These are phyloP conservation scores for Montifringilla adamsi DNA, from an alignment of 2,113 vertebrate genomes.

Conservation along the genomic window DNA sequence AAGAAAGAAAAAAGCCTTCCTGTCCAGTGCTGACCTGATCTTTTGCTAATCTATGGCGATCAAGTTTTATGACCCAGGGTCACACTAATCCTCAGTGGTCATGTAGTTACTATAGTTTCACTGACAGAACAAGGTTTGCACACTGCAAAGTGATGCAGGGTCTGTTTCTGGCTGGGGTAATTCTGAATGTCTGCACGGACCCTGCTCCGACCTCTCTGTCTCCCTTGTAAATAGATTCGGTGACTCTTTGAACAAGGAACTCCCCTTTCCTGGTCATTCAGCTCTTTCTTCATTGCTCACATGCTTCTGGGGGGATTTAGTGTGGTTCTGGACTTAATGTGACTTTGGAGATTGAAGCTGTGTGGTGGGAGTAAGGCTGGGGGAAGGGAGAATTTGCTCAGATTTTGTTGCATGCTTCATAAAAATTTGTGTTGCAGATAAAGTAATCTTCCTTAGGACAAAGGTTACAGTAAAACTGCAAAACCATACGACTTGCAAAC, in stretches of 20 bases:
- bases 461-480: constrained; percentile 1
- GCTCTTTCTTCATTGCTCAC: background rate
- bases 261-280: background rate
- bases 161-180: background rate
- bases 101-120: constrained; percentile 63
- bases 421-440: background rate
- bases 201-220: background rate
- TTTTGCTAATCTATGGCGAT: constrained; percentile 30
- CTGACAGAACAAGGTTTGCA: constrained; percentile 16
- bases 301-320: background rate
- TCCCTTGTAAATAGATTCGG: background rate
- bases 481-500: background rate
- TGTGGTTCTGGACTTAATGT: background rate
- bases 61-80: constrained; percentile 49
- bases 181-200: background rate
- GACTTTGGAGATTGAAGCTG: background rate
- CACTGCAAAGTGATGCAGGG: background rate
- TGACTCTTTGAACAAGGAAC: constrained; percentile 34
- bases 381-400: background rate
- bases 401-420: background rate
- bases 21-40: background rate
- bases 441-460: background rate
- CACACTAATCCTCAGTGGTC: constrained; percentile 33
- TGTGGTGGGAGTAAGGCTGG: background rate
- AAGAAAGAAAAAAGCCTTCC: background rate